These are phyloP conservation scores for Notechis scutatus DNA, from an alignment of 2,113 vertebrate genomes.

Conservation along the genomic window DNA sequence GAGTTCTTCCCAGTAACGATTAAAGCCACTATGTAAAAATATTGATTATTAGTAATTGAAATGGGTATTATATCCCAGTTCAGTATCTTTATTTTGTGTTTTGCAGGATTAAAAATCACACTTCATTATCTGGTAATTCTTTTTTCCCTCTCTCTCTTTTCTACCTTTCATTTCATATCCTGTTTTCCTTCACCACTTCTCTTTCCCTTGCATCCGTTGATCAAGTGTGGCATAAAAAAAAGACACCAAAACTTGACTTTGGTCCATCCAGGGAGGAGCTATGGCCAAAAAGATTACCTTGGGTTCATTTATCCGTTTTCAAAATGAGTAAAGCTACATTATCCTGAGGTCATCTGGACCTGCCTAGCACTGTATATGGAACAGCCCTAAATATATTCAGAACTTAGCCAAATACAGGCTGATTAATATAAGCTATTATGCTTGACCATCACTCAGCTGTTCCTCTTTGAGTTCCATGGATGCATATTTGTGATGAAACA, in stretches of 20 bases:
- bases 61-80: not conserved
- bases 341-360: not conserved
- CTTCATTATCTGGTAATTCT: not conserved
- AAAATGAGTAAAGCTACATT: not conserved
- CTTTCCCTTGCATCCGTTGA: not conserved
- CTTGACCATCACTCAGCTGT: not conserved
- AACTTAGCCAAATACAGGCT: not conserved
- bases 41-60: not conserved
- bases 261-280: not conserved
- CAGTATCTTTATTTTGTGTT: not conserved
- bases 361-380: not conserved
- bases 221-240: not conserved
- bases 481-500: not conserved
- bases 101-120: not conserved
- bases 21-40: not conserved
- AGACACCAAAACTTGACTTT: not conserved
- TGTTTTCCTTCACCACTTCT: not conserved
- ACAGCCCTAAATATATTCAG: not conserved
- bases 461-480: not conserved
- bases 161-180: not conserved
- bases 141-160: too few relatives aligned
- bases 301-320: not conserved
- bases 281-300: not conserved
- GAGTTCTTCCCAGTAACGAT: not conserved
- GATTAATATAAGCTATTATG: not conserved